Percentiles rank a stretch among this genome's conserved stretches.
phyloP scores from a whole-genome alignment of 2,888 invertebrate species.

The Lepidochrysops patricia region DNA sequence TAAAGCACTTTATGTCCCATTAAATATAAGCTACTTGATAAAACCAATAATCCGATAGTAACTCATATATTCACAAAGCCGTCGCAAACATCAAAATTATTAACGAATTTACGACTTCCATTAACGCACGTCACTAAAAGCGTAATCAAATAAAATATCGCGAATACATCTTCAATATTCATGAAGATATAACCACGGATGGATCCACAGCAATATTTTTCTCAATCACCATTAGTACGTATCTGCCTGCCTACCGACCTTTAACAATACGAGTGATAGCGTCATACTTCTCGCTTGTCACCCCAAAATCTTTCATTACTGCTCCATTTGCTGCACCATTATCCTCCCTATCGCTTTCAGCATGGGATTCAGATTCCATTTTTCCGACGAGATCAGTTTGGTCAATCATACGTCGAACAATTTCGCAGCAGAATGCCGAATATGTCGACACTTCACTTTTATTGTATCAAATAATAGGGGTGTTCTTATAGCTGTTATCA shows the following conservation, averaged over 20 bases:
- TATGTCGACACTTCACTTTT: slow-evolving; percentile 75
- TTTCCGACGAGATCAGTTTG: slow-evolving; percentile 29
- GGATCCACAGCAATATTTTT: slow-evolving; percentile 69
- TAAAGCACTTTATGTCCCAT: background rate
- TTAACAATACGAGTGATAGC: slow-evolving; percentile 50
- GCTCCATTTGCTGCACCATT: slow-evolving; percentile 24
- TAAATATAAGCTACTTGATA: slow-evolving; percentile 1
- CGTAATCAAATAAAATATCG: slow-evolving; percentile 63
- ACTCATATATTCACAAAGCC: background rate
- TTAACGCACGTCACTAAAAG: slow-evolving; percentile 42
- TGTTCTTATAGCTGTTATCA: slow-evolving; percentile 72
- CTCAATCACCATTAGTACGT: slow-evolving; percentile 73
- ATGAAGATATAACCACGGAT: slow-evolving; percentile 70
- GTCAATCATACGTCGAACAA: slow-evolving; percentile 38
- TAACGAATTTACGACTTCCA: slow-evolving; percentile 41
- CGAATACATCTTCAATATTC: slow-evolving; percentile 68
- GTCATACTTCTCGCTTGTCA: slow-evolving; percentile 35
- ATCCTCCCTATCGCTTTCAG: slow-evolving; percentile 22
- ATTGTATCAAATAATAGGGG: slow-evolving; percentile 75
- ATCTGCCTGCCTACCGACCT: slow-evolving; percentile 64
- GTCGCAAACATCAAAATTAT: slow-evolving; percentile 5
- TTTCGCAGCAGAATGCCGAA: slow-evolving; percentile 68
- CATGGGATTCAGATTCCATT: slow-evolving; percentile 28
- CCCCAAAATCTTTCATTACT: slow-evolving; percentile 46
- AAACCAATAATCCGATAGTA: background rate